phyloP scores from a whole-genome alignment of 30 jellyfish, hydroid and myxozoan species.

The Chironex yamaguchii region DNA sequence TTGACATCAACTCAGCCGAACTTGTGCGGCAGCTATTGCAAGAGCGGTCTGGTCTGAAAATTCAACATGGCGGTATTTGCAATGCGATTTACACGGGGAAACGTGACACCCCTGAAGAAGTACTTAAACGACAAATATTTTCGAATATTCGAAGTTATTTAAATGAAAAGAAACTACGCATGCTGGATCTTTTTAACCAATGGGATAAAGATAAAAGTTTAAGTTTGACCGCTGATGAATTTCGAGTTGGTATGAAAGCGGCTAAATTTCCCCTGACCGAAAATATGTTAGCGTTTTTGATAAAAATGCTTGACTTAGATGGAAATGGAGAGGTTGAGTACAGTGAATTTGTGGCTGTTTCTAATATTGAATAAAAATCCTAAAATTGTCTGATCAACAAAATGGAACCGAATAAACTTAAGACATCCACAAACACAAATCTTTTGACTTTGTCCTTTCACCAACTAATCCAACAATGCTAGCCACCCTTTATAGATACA shows the following conservation, averaged over 20 bases:
- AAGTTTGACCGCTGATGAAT: constrained; percentile 50
- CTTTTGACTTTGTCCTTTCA: too few species aligned
- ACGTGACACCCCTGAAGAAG: background rate
- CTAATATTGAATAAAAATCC: constrained; percentile 65
- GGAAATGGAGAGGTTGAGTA: constrained; percentile 64
- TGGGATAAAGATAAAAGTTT: constrained; percentile 83
- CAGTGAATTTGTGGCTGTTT: constrained; percentile 73
- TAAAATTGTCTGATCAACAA: too few species aligned
- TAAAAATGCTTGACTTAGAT: constrained; percentile 62
- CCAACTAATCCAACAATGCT: too few species aligned
- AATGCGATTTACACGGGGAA: constrained; percentile 24
- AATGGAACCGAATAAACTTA: too few species aligned
- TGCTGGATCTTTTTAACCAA: constrained; percentile 77
- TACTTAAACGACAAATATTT: constrained; percentile 63
- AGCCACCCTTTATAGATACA: too few species aligned
- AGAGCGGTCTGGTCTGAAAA: constrained; percentile 21
- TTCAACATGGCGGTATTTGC: constrained; percentile 20
- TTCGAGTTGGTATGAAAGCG: constrained; percentile 59
- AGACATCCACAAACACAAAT: too few species aligned
- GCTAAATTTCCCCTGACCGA: constrained; percentile 74
- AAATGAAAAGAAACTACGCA: constrained; percentile 67
- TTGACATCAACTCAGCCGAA: constrained; percentile 52
- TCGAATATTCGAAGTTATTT: constrained; percentile 65
- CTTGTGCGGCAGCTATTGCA: constrained; percentile 15
- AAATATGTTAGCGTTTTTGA: constrained; percentile 63